These are phyloP conservation scores for Drosophila robusta DNA, from an alignment of 2,888 invertebrate species.

Conservation along the genomic window DNA sequence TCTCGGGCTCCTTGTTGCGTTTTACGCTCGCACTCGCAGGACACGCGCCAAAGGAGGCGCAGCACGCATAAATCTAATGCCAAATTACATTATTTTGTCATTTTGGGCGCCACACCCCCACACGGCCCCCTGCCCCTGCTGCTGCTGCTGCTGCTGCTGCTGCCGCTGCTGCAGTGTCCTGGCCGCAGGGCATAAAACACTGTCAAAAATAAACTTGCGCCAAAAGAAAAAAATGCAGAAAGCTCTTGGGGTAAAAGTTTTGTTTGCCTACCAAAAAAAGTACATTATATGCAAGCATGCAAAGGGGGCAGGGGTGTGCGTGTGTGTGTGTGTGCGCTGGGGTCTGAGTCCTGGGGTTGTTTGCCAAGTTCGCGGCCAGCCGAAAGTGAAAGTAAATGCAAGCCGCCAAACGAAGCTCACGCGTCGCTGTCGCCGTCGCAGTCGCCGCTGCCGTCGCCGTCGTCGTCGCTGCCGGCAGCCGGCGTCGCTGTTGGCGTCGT, in stretches of 20 bases:
- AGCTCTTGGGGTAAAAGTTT: constrained; percentile 77
- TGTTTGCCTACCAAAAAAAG: constrained; percentile 47
- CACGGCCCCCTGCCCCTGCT: not conserved
- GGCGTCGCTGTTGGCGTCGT: constrained; percentile 22
- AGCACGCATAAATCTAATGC: constrained; percentile 74
- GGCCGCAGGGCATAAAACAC: constrained; percentile 73
- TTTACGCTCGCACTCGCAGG: constrained; percentile 21
- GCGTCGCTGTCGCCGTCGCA: constrained; percentile 42
- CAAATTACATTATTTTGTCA: constrained; percentile 80
- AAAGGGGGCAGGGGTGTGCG: constrained; percentile 9
- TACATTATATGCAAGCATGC: constrained; percentile 79
- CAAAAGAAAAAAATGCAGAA: constrained; percentile 70
- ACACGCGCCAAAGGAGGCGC: constrained; percentile 61
- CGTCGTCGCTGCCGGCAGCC: constrained; percentile 35
- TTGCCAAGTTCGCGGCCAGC: constrained; percentile 62
- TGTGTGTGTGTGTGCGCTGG: not conserved
- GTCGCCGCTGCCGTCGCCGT: constrained; percentile 22
- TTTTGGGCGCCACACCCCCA: constrained; percentile 42
- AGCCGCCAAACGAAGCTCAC: constrained; percentile 49
- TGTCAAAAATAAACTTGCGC: constrained; percentile 76
- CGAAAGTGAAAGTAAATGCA: constrained; percentile 80
- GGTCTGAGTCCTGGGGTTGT: constrained; percentile 54
- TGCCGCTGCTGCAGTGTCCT: constrained; percentile 66
- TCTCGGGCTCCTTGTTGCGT: constrained; percentile 40
- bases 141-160: constrained; percentile 11